Conservation (phyloP, 2,797 vertebrate species). For the Acridotheres tristis region DNA sequence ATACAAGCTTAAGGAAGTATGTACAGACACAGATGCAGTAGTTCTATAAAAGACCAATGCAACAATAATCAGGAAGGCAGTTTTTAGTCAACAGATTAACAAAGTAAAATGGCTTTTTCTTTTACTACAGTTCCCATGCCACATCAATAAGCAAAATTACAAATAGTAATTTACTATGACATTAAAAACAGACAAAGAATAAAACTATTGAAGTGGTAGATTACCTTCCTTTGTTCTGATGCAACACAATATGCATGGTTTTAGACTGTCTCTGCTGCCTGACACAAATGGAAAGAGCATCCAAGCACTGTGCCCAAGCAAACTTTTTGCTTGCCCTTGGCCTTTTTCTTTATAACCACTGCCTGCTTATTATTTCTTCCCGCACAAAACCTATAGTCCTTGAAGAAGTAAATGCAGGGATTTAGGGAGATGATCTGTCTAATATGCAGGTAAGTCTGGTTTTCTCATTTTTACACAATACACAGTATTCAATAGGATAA, state of each 20-base stretch:
- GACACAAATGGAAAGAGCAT: background rate
- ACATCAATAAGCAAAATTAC: background rate
- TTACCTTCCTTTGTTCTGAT: background rate
- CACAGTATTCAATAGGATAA: background rate
- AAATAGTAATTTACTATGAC: background rate
- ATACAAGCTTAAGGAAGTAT: background rate
- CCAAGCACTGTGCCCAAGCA: background rate
- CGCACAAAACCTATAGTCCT: background rate
- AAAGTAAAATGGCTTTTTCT: background rate
- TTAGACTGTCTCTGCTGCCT: background rate
- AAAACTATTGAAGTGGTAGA: background rate
- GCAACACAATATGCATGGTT: background rate
- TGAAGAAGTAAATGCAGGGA: background rate
- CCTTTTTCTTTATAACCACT: background rate
- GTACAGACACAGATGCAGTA: background rate
- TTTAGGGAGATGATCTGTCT: background rate
- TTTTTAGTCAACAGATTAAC: background rate
- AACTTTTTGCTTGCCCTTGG: background rate
- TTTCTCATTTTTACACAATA: background rate
- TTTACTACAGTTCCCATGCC: background rate
- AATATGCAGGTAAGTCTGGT: background rate
- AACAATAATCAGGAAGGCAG: background rate
- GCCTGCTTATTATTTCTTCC: background rate
- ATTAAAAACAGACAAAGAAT: background rate
- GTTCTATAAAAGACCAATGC: background rate